A percentile compares a stretch with the other conserved stretches of the same genome.
Conservation (phyloP, 2,797 vertebrate genomes). For the Lepilemur septentrionalis region DNA sequence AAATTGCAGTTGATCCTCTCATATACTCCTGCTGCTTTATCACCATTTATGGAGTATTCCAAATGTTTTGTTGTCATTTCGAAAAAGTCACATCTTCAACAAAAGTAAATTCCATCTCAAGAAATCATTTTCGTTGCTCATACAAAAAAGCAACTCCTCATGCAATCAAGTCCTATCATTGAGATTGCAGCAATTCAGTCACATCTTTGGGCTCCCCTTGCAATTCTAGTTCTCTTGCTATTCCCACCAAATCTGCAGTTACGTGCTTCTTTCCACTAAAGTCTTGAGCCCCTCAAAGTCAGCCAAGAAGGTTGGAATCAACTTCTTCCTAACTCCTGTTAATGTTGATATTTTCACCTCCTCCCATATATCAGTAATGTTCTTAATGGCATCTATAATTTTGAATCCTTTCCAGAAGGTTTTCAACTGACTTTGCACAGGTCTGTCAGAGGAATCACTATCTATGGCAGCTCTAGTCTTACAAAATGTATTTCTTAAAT, state of each 20-base stretch:
- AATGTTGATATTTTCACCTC: neutral
- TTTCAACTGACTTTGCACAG: neutral
- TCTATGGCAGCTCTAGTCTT: neutral
- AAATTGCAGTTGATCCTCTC: neutral
- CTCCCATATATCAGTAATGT: neutral
- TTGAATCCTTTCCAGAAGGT: neutral
- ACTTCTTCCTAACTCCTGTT: neutral
- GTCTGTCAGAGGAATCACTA: neutral
- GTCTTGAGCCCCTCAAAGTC: neutral
- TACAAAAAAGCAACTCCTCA: neutral
- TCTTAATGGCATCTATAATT: neutral
- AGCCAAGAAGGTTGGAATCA: neutral
- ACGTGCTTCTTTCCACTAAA: neutral
- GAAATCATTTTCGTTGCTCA: neutral
- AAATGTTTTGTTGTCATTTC: neutral
- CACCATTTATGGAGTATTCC: neutral
- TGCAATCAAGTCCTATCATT: neutral
- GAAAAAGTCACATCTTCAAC: neutral
- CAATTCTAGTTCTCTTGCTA: neutral
- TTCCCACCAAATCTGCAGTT: neutral
- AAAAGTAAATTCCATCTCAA: neutral
- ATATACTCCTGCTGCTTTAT: neutral
- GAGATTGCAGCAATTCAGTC: neutral
- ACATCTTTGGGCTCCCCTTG: neutral
- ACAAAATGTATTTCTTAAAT: neutral